Evolutionary conservation across 2,797 vertebrate genomes (phyloP).

Genomic region (Typhlichthys eigenmanni): DNA sequence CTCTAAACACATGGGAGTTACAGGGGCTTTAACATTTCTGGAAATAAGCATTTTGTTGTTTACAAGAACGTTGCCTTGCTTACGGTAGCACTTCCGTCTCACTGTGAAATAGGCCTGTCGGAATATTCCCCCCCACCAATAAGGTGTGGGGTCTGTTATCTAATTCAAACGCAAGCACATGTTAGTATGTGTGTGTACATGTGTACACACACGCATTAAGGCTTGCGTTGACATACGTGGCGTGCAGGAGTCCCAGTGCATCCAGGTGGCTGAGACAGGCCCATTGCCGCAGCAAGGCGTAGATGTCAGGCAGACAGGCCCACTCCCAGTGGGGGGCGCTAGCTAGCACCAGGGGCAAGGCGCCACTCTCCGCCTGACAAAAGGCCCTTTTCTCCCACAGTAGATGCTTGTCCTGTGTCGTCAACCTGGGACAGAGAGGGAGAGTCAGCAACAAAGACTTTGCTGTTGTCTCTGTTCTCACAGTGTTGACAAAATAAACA

Average conservation of each 20-base stretch:
- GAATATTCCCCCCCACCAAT: no score
- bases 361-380: constrained; percentile 83
- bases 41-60: no score
- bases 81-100: no score
- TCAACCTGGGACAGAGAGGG: constrained; percentile 78
- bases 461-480: background rate
- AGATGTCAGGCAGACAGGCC: constrained; percentile 92
- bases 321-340: constrained; percentile 96
- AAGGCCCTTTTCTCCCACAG: constrained; percentile 94
- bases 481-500: no score
- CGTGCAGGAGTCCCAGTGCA: constrained; percentile 90
- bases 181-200: background rate
- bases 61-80: no score
- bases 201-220: background rate
- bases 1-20: no score
- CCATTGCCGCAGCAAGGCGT: constrained; percentile 92
- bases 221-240: constrained; percentile 78
- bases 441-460: background rate
- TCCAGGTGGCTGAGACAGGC: constrained; percentile 88
- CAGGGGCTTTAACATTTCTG: no score
- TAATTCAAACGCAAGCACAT: background rate
- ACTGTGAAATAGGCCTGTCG: no score
- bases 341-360: constrained; percentile 89
- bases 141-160: no score
- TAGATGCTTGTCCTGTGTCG: constrained; percentile 79